These are phyloP conservation scores for Lasioglossum baleicum DNA, from an alignment of 1,140 invertebrate species.

Conservation along the genomic window DNA sequence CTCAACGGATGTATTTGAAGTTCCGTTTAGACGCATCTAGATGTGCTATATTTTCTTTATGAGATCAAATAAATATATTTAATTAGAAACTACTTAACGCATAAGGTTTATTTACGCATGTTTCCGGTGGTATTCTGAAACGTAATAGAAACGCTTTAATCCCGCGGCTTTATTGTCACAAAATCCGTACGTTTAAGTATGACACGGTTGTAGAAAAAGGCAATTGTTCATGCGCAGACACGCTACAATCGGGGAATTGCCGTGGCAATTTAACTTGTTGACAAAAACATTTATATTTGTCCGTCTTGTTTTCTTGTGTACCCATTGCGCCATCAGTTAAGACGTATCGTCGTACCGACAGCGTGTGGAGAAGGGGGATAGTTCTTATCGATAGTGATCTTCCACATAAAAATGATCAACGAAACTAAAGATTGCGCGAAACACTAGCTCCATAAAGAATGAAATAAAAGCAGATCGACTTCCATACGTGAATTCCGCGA, in stretches of 20 bases:
- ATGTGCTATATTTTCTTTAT: slow-evolving; percentile 3
- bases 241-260: not conserved
- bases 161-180: not conserved
- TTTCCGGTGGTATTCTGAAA: not conserved
- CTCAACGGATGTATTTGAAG: slow-evolving; percentile 1
- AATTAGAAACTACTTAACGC: slow-evolving; percentile 13
- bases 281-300: slow-evolving; percentile 30
- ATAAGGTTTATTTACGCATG: not conserved
- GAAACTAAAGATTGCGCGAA: not conserved
- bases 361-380: not conserved
- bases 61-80: slow-evolving; percentile 45
- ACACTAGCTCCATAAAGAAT: not conserved
- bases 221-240: slow-evolving; percentile 16
- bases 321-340: slow-evolving; percentile 13
- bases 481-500: not conserved
- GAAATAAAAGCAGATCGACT: not conserved
- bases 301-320: slow-evolving; percentile 8
- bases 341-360: slow-evolving; percentile 4
- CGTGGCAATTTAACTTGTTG: slow-evolving; percentile 32
- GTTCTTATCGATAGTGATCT: slow-evolving; percentile 30
- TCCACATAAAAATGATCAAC: not conserved
- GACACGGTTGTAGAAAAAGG: not conserved
- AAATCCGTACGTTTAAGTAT: not conserved
- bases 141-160: not conserved
- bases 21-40: not conserved